Conservation (phyloP, 1,140 invertebrate species). For the Cydia fagiglandana region DNA sequence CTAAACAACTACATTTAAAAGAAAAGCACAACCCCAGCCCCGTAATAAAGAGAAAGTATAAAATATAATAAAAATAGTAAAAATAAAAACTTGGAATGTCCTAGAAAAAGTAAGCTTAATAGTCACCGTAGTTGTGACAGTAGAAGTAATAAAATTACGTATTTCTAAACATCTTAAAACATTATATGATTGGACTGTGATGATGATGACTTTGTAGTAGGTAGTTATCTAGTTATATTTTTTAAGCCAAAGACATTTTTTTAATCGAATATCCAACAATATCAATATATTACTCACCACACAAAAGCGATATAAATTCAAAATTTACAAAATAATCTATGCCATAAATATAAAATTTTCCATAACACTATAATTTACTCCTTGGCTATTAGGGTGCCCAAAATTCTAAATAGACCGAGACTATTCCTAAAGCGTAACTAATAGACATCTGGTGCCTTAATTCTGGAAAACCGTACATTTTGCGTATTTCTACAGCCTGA, state of each 20-base stretch:
- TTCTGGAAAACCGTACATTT: background rate
- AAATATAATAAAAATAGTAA: constrained; percentile 19
- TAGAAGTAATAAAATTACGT: constrained; percentile 25
- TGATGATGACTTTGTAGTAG: constrained; percentile 7
- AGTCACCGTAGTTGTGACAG: constrained; percentile 11
- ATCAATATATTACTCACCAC: constrained; percentile 3
- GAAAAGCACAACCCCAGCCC: constrained; percentile 9
- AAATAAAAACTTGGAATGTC: constrained; percentile 4
- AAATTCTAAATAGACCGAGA: background rate
- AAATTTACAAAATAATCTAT: constrained; percentile 20
- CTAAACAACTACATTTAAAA: background rate
- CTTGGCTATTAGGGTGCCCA: background rate
- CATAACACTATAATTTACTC: background rate
- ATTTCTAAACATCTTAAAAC: background rate
- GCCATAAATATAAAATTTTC: constrained; percentile 11
- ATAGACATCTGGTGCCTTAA: background rate
- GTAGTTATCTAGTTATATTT: no score
- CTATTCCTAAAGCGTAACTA: background rate
- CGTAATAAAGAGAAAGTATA: background rate
- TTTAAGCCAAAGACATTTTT: background rate
- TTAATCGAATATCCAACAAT: background rate
- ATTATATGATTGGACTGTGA: constrained; percentile 6
- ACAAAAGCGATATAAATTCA: constrained; percentile 32
- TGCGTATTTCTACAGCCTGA: no score
- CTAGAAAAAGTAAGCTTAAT: background rate